These are phyloP conservation scores for Dallia pectoralis DNA, from an alignment of 2,797 vertebrate species.

Conservation along the genomic window DNA sequence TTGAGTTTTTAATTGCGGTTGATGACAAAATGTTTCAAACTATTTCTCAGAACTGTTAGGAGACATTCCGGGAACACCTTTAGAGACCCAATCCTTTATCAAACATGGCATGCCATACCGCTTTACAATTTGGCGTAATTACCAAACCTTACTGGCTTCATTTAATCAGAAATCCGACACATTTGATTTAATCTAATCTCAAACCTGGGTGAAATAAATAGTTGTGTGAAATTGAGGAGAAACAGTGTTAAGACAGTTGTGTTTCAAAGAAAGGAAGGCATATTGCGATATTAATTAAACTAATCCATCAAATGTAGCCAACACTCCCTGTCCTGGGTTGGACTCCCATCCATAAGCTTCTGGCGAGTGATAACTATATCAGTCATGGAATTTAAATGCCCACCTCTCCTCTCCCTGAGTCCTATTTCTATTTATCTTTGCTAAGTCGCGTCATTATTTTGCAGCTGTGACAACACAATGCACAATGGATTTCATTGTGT, in stretches of 20 bases:
- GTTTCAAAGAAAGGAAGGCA: slow-evolving; percentile 30
- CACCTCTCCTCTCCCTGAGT: slow-evolving; percentile 1
- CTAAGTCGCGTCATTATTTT: background rate
- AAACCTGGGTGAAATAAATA: background rate
- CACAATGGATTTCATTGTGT: slow-evolving; percentile 7
- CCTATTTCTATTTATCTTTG: slow-evolving; percentile 2
- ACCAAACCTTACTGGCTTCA: background rate
- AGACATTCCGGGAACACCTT: background rate
- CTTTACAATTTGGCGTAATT: background rate
- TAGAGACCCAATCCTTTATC: background rate
- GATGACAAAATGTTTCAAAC: background rate
- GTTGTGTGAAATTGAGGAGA: background rate
- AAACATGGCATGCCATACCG: background rate
- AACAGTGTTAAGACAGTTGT: background rate
- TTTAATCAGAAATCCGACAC: background rate
- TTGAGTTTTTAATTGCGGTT: no score
- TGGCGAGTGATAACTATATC: background rate
- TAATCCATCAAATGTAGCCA: slow-evolving; percentile 52
- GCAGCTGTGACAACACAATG: slow-evolving; percentile 11
- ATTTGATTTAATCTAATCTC: slow-evolving; percentile 1
- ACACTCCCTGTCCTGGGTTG: slow-evolving; percentile 31
- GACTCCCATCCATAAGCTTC: background rate
- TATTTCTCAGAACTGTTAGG: background rate
- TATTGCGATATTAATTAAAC: slow-evolving; percentile 48
- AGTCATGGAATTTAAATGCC: background rate